These are phyloP conservation scores for Drosophila parabipectinata DNA, from an alignment of 1,140 invertebrate genomes.

Conservation along the genomic window DNA sequence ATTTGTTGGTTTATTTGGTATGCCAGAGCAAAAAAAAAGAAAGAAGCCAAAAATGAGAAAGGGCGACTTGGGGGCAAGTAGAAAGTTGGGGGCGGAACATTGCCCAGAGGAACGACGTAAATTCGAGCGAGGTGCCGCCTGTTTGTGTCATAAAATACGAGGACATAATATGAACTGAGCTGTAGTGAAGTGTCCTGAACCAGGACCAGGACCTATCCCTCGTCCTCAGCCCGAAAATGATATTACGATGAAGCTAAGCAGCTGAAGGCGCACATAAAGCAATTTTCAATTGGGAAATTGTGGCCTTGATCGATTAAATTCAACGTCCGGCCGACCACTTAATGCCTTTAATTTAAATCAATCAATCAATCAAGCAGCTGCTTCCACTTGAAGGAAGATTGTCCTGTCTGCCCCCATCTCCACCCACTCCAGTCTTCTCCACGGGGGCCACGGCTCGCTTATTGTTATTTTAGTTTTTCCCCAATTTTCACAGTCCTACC, in stretches of 20 bases:
- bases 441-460: conserved; percentile 2
- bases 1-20: conserved; percentile 80
- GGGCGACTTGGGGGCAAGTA: neutral
- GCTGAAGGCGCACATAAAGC: conserved; percentile 67
- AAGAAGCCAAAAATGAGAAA: conserved; percentile 8
- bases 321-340: conserved; percentile 60
- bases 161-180: conserved; percentile 50
- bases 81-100: neutral
- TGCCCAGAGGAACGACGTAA: conserved; percentile 49
- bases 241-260: conserved; percentile 79
- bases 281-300: conserved; percentile 73
- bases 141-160: conserved; percentile 81
- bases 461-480: conserved; percentile 59
- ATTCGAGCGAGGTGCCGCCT: conserved; percentile 60
- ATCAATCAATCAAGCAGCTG: conserved; percentile 72
- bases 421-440: neutral
- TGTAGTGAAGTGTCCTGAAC: conserved; percentile 72
- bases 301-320: conserved; percentile 73
- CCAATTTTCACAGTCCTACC: conserved; percentile 17
- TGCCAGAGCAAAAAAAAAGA: conserved; percentile 20
- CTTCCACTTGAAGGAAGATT: conserved; percentile 41
- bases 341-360: conserved; percentile 82
- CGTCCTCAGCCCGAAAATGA: conserved; percentile 52
- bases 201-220: conserved; percentile 4
- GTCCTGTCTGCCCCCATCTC: neutral